A percentile compares a stretch with the other conserved stretches of the same genome.
Conservation (phyloP, 1,140 invertebrate genomes). For the Geopemphigus sp. region DNA sequence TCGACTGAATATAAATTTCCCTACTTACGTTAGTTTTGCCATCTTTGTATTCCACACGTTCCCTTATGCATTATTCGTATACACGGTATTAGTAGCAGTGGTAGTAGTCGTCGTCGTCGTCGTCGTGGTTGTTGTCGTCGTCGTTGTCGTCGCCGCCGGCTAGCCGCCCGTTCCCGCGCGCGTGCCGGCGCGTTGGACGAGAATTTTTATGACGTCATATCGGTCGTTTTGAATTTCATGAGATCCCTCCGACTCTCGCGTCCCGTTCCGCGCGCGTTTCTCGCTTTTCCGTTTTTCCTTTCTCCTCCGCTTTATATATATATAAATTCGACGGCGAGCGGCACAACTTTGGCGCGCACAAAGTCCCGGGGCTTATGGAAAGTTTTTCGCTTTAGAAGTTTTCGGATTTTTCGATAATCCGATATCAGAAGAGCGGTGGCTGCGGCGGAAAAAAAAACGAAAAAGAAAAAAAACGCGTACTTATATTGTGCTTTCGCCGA, state of each 20-base stretch:
- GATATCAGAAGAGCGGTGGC: constrained; percentile 9
- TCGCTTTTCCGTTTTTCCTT: neutral
- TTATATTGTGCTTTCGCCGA: neutral
- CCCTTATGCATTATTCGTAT: constrained; percentile 39
- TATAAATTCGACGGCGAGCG: constrained; percentile 1
- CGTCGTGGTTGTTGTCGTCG: neutral
- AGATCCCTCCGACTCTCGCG: neutral
- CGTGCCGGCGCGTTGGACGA: neutral
- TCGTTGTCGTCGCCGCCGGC: neutral
- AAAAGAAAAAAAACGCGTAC: neutral
- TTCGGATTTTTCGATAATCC: constrained; percentile 47
- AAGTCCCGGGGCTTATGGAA: constrained; percentile 37
- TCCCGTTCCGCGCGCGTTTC: neutral
- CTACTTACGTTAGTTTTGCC: constrained; percentile 31
- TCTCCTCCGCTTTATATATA: neutral
- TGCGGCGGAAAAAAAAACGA: neutral
- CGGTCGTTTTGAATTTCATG: constrained; percentile 45
- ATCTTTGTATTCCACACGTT: constrained; percentile 33
- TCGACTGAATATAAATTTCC: constrained; percentile 37
- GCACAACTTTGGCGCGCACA: constrained; percentile 10
- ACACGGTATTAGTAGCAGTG: neutral
- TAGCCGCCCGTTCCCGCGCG: constrained; percentile 6
- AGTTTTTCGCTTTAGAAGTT: constrained; percentile 38
- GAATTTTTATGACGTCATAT: constrained; percentile 40
- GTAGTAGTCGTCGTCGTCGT: neutral